Conservation (phyloP, 2,113 vertebrate genomes). For the Jaculus jaculus region DNA sequence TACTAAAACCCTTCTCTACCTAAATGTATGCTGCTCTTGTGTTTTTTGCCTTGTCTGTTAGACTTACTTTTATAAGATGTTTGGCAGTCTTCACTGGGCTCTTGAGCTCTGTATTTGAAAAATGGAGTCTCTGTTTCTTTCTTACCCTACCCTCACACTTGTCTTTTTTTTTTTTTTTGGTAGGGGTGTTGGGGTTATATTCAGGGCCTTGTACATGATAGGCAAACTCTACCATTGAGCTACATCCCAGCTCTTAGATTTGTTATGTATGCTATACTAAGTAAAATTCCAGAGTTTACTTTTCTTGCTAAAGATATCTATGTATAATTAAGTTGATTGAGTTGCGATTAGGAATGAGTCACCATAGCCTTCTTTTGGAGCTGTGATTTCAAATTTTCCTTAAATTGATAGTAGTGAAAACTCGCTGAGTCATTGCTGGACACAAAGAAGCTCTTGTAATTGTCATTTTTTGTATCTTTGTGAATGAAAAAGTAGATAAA, state of each 20-base stretch:
- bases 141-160: background rate
- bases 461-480: background rate
- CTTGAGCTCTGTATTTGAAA: background rate
- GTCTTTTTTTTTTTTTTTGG: background rate
- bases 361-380: background rate
- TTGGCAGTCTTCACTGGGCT: background rate
- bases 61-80: background rate
- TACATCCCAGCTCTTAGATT: background rate
- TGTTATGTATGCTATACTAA: slow-evolving; percentile 17
- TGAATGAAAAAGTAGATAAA: slow-evolving; percentile 7
- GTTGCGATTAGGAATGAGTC: background rate
- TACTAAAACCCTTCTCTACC: too few relatives aligned
- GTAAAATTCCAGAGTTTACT: slow-evolving; percentile 22
- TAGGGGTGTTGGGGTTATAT: background rate
- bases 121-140: background rate
- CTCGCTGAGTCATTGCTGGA: background rate
- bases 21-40: background rate
- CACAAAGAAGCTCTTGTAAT: background rate
- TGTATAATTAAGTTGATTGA: background rate
- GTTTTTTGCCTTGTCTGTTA: background rate
- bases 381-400: slow-evolving; percentile 22
- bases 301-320: background rate
- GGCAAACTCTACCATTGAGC: background rate
- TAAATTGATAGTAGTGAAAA: slow-evolving; percentile 5
- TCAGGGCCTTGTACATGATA: background rate